Evolutionary conservation across 2,113 vertebrate species (phyloP).

Genomic region (Etheostoma cragini): DNA sequence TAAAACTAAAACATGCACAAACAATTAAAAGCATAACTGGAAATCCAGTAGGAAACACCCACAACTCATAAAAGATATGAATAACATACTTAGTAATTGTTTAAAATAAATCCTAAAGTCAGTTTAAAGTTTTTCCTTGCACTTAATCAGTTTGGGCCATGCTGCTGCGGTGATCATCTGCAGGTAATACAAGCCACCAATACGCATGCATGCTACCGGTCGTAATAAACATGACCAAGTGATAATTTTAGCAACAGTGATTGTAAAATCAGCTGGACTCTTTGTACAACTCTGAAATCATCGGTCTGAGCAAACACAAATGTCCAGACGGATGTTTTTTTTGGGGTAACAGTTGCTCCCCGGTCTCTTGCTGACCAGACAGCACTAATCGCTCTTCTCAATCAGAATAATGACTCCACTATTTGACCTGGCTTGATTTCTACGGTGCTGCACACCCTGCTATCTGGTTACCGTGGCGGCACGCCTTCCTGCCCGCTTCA

Average conservation of each 20-base stretch:
- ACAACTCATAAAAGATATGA: no score
- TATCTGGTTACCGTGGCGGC: constrained; percentile 62
- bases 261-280: background rate
- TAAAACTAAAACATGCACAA: no score
- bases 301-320: background rate
- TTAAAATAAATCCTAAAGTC: no score
- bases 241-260: no score
- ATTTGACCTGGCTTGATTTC: constrained; percentile 52
- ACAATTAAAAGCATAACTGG: no score
- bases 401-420: constrained; percentile 64
- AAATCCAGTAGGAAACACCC: no score
- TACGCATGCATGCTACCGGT: no score
- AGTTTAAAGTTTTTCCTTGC: no score
- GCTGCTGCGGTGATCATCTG: no score
- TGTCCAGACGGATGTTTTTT: constrained; percentile 30
- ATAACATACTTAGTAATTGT: no score
- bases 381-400: constrained; percentile 60
- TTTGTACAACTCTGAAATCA: background rate
- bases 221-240: background rate
- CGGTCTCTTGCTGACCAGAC: constrained; percentile 40
- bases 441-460: constrained; percentile 1
- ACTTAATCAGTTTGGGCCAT: no score
- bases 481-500: constrained; percentile 60
- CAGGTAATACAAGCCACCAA: no score
- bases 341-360: background rate